A percentile compares a stretch with the other conserved stretches of the same genome.
phyloP scores from a whole-genome alignment of 2,797 vertebrate species.

The Melanogrammus aeglefinus region DNA sequence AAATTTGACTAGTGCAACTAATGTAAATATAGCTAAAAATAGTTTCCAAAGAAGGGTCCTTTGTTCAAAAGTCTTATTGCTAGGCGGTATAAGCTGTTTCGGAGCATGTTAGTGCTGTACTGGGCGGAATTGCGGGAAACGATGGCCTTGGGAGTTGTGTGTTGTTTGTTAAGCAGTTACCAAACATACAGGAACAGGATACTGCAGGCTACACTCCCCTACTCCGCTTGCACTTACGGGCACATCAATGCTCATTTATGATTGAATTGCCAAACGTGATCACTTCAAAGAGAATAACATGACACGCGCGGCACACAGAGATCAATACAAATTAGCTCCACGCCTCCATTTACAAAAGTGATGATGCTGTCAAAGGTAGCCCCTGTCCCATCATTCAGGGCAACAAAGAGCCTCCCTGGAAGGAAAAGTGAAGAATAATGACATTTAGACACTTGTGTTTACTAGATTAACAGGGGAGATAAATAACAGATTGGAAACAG shows the following conservation, averaged over 20 bases:
- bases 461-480: constrained; percentile 1
- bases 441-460: background rate
- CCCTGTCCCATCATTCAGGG: background rate
- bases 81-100: too few species aligned
- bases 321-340: constrained; percentile 7
- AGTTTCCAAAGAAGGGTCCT: too few species aligned
- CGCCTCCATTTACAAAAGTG: constrained; percentile 1
- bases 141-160: background rate
- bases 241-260: background rate
- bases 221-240: background rate
- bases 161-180: background rate
- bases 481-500: background rate
- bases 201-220: background rate
- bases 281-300: constrained; percentile 1
- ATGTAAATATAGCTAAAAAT: too few species aligned
- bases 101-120: too few species aligned
- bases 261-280: constrained; percentile 6
- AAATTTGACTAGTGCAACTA: too few species aligned
- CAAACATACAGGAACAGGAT: background rate
- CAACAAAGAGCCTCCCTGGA: background rate
- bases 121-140: too few species aligned
- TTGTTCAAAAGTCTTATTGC: too few species aligned
- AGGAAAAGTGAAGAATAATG: background rate
- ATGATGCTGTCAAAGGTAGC: background rate
- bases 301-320: background rate